Evolutionary conservation across 64 coral and sea anemone genomes (phyloP).

Genomic region (Hydrozoanthus tunicans): DNA sequence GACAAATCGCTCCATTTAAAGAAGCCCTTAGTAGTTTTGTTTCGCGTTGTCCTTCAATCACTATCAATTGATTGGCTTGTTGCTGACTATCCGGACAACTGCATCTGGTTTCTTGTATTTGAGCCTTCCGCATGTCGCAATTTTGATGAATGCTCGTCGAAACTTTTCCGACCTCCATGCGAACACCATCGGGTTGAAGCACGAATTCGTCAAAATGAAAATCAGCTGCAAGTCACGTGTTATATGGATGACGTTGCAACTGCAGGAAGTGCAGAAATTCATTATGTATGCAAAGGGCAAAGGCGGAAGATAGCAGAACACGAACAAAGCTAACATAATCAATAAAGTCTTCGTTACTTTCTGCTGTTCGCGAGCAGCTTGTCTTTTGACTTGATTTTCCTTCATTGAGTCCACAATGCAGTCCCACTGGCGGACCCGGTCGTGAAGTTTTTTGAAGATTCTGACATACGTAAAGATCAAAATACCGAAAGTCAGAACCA

Average conservation of each 20-base stretch:
- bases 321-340: conserved; percentile 33
- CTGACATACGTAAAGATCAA: conserved; percentile 25
- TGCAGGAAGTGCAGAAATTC: conserved; percentile 48
- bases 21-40: no score
- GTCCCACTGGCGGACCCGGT: conserved; percentile 21
- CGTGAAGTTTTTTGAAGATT: conserved; percentile 41
- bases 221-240: conserved; percentile 17
- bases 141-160: conserved; percentile 25
- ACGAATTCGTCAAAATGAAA: conserved; percentile 33
- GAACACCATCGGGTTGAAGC: conserved; percentile 26
- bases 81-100: neutral
- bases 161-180: conserved; percentile 13
- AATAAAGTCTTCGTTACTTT: conserved; percentile 41
- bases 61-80: neutral
- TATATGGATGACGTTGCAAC: conserved; percentile 24
- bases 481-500: conserved; percentile 19
- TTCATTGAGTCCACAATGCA: neutral
- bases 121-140: conserved; percentile 18
- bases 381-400: conserved; percentile 26
- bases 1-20: no score
- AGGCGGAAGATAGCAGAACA: conserved; percentile 24
- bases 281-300: conserved; percentile 28
- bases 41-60: no score
- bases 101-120: neutral
- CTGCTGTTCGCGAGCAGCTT: conserved; percentile 27